Conservation (phyloP, 2,888 invertebrate genomes). For the Hyles lineata region DNA sequence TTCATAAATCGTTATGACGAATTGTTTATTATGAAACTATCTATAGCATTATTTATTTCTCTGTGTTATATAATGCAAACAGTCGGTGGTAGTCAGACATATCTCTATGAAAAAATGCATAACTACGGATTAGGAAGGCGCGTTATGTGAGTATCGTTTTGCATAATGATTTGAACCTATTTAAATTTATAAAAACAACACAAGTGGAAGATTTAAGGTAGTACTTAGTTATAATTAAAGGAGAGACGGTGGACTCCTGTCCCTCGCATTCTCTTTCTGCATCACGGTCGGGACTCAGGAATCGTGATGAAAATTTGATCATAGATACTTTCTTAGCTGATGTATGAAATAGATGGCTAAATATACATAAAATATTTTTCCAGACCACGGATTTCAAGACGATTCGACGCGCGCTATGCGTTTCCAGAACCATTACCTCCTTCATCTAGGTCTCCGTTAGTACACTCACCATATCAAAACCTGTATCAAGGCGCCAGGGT, state of each 20-base stretch:
- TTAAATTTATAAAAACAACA: background rate
- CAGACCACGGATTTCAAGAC: constrained; percentile 40
- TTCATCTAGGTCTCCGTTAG: background rate
- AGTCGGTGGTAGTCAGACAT: constrained; percentile 48
- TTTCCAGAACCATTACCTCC: constrained; percentile 57
- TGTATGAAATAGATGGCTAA: too few species aligned
- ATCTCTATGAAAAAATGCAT: constrained; percentile 57
- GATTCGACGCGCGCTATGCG: constrained; percentile 36
- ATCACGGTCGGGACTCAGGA: too few species aligned
- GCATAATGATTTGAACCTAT: background rate
- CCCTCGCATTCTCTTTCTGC: too few species aligned
- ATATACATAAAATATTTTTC: constrained; percentile 28
- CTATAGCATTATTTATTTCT: constrained; percentile 44
- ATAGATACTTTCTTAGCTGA: too few species aligned
- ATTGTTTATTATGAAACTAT: constrained; percentile 53
- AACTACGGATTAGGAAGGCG: constrained; percentile 51
- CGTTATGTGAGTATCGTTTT: constrained; percentile 54
- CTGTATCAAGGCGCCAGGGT: constrained; percentile 60
- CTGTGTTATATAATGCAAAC: constrained; percentile 43
- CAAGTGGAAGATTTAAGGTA: too few species aligned
- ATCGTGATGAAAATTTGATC: too few species aligned
- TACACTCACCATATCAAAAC: constrained; percentile 50
- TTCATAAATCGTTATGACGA: constrained; percentile 47
- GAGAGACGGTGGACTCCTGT: too few species aligned
- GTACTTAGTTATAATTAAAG: too few species aligned